Evolutionary conservation across 2,797 vertebrate species (phyloP).

Genomic region (Capromys pilorides): DNA sequence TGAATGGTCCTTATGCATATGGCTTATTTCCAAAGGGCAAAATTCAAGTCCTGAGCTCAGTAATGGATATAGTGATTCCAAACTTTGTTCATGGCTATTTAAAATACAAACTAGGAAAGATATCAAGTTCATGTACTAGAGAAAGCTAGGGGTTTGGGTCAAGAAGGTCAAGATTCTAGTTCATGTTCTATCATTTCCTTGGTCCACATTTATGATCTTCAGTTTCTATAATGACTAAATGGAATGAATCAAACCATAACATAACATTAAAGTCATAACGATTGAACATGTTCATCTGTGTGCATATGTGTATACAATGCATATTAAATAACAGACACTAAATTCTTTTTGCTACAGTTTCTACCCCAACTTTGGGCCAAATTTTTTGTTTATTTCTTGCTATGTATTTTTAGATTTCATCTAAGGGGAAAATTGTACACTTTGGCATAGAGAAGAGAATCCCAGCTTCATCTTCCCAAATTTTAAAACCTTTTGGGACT

Average conservation of each 20-base stretch:
- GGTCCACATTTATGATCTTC: background rate
- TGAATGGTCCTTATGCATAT: background rate
- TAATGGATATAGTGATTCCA: background rate
- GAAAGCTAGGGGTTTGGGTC: background rate
- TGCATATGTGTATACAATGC: background rate
- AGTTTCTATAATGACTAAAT: background rate
- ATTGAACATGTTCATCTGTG: background rate
- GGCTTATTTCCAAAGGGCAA: background rate
- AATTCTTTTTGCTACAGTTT: background rate
- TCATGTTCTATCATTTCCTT: background rate
- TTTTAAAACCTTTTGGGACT: conserved; percentile 87
- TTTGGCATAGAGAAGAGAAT: conserved; percentile 81
- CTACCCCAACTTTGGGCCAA: background rate
- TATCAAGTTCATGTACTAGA: background rate
- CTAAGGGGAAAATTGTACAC: conserved; percentile 89
- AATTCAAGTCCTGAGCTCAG: conserved; percentile 8
- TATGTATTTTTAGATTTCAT: conserved; percentile 83
- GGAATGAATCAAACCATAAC: background rate
- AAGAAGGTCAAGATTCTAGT: background rate
- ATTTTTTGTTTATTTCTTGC: background rate
- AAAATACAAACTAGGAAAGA: background rate
- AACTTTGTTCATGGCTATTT: background rate
- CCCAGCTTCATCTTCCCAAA: conserved; percentile 76
- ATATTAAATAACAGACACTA: background rate
- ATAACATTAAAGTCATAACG: background rate